Conservation (phyloP, 2,797 vertebrate genomes). For the Yasuhikotakia modesta region DNA sequence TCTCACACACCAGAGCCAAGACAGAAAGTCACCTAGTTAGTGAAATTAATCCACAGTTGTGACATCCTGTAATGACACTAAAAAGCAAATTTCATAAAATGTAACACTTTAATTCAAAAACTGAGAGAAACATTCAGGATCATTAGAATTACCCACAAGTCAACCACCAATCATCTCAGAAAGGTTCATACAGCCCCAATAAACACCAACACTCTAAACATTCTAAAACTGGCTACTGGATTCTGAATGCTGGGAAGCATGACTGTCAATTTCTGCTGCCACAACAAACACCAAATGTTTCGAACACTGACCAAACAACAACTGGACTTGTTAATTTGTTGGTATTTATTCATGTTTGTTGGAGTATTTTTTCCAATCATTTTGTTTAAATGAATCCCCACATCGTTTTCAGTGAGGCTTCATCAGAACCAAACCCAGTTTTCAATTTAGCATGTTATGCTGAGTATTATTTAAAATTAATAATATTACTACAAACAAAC, state of each 20-base stretch:
- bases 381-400: not conserved
- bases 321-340: too few species aligned
- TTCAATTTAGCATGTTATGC: not conserved
- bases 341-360: not conserved
- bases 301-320: not conserved
- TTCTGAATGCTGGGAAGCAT: too few species aligned
- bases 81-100: constrained; percentile 13
- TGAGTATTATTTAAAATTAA: not conserved
- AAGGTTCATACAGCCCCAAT: not conserved
- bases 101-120: constrained; percentile 15
- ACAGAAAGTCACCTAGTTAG: constrained; percentile 6
- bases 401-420: not conserved
- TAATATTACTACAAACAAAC: not conserved
- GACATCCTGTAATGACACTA: constrained; percentile 15
- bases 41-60: constrained; percentile 25
- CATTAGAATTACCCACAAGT: not conserved
- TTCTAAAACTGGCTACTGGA: too few species aligned
- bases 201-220: not conserved
- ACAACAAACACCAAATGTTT: not conserved
- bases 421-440: not conserved
- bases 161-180: not conserved
- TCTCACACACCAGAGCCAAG: constrained; percentile 1
- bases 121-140: not conserved
- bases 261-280: too few species aligned
- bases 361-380: too few species aligned